These are phyloP conservation scores for Nymphalis c-album DNA, from an alignment of 2,888 invertebrate genomes.

Conservation along the genomic window DNA sequence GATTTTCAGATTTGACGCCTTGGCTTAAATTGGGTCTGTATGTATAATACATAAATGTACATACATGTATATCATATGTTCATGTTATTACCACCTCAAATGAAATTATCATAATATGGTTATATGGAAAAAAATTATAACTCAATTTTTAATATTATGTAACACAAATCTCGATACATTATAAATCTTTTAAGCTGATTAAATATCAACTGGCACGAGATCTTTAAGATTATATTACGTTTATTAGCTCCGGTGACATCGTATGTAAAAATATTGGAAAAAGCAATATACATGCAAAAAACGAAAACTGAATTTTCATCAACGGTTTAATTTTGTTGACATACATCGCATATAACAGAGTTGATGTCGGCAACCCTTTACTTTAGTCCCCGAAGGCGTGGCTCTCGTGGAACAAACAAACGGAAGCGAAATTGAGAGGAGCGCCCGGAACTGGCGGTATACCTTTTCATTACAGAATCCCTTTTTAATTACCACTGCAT, in stretches of 20 bases:
- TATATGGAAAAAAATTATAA: no score
- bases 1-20: no score
- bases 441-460: constrained; percentile 77
- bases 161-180: no score
- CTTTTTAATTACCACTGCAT: constrained; percentile 80
- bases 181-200: no score
- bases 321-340: constrained; percentile 54
- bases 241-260: not conserved
- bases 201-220: no score
- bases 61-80: no score
- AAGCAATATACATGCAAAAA: constrained; percentile 27
- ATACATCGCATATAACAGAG: constrained; percentile 53
- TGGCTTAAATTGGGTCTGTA: no score
- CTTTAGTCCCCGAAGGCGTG: constrained; percentile 69
- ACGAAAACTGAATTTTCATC: constrained; percentile 30
- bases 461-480: constrained; percentile 81
- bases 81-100: no score
- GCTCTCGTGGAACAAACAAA: constrained; percentile 73
- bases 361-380: constrained; percentile 65
- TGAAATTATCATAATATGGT: no score
- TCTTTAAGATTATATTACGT: not conserved
- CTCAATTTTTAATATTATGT: no score
- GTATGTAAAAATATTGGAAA: not conserved
- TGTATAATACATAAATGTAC: no score
- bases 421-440: constrained; percentile 80